These are phyloP conservation scores for Protobothrops flavoviridis DNA, from an alignment of 2,113 vertebrate species.

Conservation along the genomic window DNA sequence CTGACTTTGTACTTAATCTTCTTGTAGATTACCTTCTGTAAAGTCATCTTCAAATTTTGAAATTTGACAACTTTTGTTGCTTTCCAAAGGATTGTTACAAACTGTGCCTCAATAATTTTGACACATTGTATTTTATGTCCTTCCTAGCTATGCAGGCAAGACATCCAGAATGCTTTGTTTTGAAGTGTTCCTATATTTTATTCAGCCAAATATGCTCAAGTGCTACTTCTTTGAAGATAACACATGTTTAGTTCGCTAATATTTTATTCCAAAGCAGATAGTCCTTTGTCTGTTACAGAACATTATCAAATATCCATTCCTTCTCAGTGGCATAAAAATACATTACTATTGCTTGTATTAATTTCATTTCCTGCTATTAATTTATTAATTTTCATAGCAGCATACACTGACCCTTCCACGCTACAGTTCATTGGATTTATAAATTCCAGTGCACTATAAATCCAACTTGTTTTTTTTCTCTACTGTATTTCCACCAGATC, in stretches of 20 bases:
- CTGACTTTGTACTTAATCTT: background rate
- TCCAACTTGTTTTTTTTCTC: background rate
- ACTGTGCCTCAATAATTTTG: background rate
- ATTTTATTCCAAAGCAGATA: background rate
- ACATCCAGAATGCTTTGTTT: background rate
- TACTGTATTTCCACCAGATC: background rate
- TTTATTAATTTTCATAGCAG: background rate
- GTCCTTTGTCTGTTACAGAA: background rate
- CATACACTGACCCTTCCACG: background rate
- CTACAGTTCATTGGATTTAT: background rate
- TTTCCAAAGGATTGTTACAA: background rate
- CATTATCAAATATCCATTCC: background rate
- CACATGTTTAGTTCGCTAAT: background rate
- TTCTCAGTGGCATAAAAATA: background rate
- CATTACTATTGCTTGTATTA: background rate
- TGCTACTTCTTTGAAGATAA: background rate
- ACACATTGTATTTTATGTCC: background rate
- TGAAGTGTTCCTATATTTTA: background rate
- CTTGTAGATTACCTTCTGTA: background rate
- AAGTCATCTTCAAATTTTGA: background rate
- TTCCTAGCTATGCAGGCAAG: background rate
- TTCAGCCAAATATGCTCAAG: background rate
- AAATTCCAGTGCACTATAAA: background rate
- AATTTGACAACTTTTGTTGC: background rate
- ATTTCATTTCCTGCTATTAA: conserved; percentile 12